phyloP scores from a whole-genome alignment of 2,888 invertebrate genomes.

The Erpobdella octoculata region DNA sequence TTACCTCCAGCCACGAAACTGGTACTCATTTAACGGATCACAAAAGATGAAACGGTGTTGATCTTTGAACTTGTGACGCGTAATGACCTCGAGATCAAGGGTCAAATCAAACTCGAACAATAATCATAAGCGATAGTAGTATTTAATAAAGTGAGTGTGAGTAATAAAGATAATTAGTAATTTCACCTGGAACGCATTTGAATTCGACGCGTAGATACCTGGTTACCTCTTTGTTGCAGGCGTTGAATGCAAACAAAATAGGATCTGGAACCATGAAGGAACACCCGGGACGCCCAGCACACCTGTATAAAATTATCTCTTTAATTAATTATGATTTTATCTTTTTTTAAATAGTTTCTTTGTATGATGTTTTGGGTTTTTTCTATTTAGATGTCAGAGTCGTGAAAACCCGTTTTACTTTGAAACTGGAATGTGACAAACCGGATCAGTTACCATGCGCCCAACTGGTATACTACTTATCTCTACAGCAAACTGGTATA shows the following conservation, averaged over 20 bases:
- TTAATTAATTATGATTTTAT: neutral
- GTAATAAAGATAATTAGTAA: neutral
- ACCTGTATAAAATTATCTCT: neutral
- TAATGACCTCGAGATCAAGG: no score
- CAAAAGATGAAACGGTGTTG: neutral
- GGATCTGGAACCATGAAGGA: slow-evolving; percentile 7
- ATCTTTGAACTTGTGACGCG: no score
- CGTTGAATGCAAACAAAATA: neutral
- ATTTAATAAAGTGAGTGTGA: no score
- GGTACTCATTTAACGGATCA: neutral
- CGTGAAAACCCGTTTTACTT: no score
- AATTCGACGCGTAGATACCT: slow-evolving; percentile 10
- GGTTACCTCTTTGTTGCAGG: slow-evolving; percentile 7
- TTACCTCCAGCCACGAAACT: neutral
- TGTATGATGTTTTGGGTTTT: no score
- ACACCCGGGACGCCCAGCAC: slow-evolving; percentile 4
- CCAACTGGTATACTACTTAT: no score
- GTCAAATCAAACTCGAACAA: no score
- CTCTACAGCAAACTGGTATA: no score
- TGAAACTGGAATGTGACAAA: no score
- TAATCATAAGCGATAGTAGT: no score
- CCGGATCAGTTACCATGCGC: no score
- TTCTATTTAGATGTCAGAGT: no score
- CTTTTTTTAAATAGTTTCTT: neutral
- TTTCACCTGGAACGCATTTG: neutral